phyloP scores from a whole-genome alignment of 2,113 vertebrate species.

The Pan paniscus region DNA sequence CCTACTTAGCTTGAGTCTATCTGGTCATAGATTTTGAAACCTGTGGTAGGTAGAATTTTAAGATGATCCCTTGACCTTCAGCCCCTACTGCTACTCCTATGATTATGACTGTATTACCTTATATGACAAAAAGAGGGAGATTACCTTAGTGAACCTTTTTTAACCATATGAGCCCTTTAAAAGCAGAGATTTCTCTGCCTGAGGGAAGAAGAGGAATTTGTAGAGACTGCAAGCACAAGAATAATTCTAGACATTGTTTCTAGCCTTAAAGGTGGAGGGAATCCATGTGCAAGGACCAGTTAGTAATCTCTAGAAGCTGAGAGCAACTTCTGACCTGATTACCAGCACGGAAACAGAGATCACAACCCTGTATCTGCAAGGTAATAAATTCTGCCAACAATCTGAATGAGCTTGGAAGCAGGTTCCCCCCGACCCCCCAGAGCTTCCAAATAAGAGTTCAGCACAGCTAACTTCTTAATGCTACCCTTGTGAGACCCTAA shows the following conservation, averaged over 20 bases:
- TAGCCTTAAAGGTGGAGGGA: too few species aligned
- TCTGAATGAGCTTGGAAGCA: background rate
- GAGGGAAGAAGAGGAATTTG: background rate
- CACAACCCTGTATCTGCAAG: rapidly evolving
- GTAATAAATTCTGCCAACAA: background rate
- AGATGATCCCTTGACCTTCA: background rate
- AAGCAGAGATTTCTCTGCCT: background rate
- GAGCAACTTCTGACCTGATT: background rate
- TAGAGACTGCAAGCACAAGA: background rate
- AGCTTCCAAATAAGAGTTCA: background rate
- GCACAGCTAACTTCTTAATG: background rate
- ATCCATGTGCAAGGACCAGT: too few species aligned
- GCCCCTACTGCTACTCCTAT: background rate
- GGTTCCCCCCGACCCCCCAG: background rate
- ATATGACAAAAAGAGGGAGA: background rate
- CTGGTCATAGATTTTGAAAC: background rate
- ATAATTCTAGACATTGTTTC: background rate
- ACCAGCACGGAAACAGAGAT: background rate
- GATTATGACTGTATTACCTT: background rate
- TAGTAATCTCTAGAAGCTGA: background rate
- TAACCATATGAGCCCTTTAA: background rate
- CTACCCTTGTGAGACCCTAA: background rate
- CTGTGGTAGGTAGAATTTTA: background rate
- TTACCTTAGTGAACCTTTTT: background rate
- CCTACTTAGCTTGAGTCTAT: background rate